Conservation (phyloP, 53 echinoderm and acorn worm genomes). For the Crossaster papposus region DNA sequence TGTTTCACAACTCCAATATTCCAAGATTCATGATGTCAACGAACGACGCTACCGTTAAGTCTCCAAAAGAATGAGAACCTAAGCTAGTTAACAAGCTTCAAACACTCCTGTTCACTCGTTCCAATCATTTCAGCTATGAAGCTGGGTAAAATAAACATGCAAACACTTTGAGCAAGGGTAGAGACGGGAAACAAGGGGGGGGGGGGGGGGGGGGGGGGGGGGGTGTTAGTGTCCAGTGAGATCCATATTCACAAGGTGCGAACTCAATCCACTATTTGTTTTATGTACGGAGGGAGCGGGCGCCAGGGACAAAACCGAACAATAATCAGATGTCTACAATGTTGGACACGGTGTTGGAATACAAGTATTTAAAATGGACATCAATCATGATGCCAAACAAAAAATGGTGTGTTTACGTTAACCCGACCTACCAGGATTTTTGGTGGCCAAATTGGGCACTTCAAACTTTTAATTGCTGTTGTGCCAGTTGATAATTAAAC, state of each 20-base stretch:
- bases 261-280: constrained; percentile 22
- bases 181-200: no score
- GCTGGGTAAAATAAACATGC: constrained; percentile 34
- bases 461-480: no score
- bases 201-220: not conserved
- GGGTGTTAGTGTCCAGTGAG: not conserved
- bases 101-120: not conserved
- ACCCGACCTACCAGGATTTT: no score
- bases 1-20: not conserved
- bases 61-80: not conserved
- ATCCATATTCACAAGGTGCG: constrained; percentile 27
- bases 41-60: not conserved
- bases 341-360: constrained; percentile 1
- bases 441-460: no score
- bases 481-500: no score
- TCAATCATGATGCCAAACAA: no score
- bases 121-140: not conserved
- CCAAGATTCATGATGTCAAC: not conserved
- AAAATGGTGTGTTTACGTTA: no score
- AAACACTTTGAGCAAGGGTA: not conserved
- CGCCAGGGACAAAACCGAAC: constrained; percentile 6
- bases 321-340: constrained; percentile 5
- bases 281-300: constrained; percentile 18
- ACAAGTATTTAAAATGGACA: constrained; percentile 14
- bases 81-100: not conserved